Evolutionary conservation across 2,113 vertebrate genomes (phyloP), one percentile per base, ranked within the genome.

Genomic region (Phrynosoma platyrhinos): DNA sequence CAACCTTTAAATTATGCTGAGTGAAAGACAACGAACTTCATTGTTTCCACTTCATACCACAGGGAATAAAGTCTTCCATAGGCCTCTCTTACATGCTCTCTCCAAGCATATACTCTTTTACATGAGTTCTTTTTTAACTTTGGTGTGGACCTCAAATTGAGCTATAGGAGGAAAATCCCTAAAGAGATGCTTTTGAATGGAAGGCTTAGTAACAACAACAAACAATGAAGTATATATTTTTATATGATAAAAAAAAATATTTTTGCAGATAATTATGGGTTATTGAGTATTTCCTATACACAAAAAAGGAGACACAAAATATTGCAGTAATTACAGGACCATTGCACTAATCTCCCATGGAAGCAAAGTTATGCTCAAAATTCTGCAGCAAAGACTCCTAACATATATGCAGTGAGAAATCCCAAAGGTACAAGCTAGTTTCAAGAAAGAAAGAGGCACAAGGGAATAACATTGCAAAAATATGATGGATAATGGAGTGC

Each of bases 131-230:
- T 87, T 10, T 58, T 80, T 88, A 82, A 91, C 88, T 93, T 94
- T 88, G 84, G 90, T 92, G 82, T 85, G 91, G 85, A 42, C 58
- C 83, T 89, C 81, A 82, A 93, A 5, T 75, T 7, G 71, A 58
- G 55, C 55, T 13, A 58, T 2, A 58, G 9, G 14, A 2, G 9
- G 9, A 1, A 58, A 58, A 76, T 91, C 92, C 90, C 93, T 91
- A 93, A 87, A 91, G 88, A 90, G 83, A 66, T 20, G 58, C 82
- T 89, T 62, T 94, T 95, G 69, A 89, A 85, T 36, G 91, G 84
- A 88, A 89, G 87, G 91, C 93, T 93, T 93, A 94, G 91, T 83
- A 93, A 85, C 58, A 83, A 91, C 64, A 83, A 91, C 89, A 86
- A 83, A 90, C 85, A 92, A 87, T 92, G 86, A 86, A 91, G 91